Base-by-base conservation (phyloP, 2,888 invertebrate species). In the Leptura quadrifasciata region DNA sequence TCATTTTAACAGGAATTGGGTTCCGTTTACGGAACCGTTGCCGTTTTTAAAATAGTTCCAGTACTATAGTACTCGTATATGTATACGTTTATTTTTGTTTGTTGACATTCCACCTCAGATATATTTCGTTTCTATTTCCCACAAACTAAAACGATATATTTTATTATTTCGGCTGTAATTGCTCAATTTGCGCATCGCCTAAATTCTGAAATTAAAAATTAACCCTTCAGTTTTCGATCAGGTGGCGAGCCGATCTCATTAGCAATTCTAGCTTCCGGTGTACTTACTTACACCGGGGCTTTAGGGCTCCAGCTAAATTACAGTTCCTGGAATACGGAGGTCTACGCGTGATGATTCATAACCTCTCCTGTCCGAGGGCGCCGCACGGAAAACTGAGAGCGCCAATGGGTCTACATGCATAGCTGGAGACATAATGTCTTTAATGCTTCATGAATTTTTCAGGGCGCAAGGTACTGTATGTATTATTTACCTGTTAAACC, bases 351-450 rank as follows among this genome's bases (percentile, higher is more conserved):
- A 18, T 76, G 72, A 72, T 31, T 76, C 68, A 68, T 54, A 8
- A 39, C 12, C 61, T 15, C 52, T 18, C 20, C 54, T 55, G 64
- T 9, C 24, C 47, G 47, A 47, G 69, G 76, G 76, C 76, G 76
- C 76, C 76, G 64, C 76, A 76, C 63, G 64, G 64, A 72, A 20
- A 24, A 17, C 1, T 12, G 17, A 4, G 12, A 72, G 76, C 76
- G 76, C 76, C 76, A 12, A 21, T 27, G 10, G 57, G 76, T 76
- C 76, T 76, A 58, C 76, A 69, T 68, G 74, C 72, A 72, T 17
- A 5, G 27, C 31, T 5, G 18, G 12, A 12, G 61, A 61, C 47
- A 21, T 35, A 24, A 58, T 58, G n/a, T 47, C 47, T 64, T 65
- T 65, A 65, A 65, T 65, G 39, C 20, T 47, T 21, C n/a, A 39